Conservation (phyloP, 2,888 invertebrate species). For the Criorhina ranunculi region DNA sequence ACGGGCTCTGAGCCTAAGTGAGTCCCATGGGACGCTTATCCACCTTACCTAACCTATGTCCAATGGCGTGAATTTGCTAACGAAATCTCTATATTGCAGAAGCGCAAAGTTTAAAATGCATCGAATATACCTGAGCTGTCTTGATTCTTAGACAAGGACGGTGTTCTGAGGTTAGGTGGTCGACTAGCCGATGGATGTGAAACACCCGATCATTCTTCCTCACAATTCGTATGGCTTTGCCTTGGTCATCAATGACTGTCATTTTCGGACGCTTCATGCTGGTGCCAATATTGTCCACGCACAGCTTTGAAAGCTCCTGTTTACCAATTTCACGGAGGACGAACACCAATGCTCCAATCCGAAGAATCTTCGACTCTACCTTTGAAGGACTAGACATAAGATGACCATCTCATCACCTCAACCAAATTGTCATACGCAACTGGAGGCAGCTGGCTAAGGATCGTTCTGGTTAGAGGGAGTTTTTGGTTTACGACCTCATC, state of each 20-base stretch:
- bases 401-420: no score
- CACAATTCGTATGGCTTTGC: neutral
- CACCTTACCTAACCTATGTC: no score
- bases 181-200: neutral
- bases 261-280: constrained; percentile 10
- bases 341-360: no score
- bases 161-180: neutral
- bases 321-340: no score
- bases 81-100: constrained; percentile 31
- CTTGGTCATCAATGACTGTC: constrained; percentile 3
- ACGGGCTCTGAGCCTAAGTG: no score
- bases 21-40: no score
- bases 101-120: neutral
- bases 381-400: no score
- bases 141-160: neutral
- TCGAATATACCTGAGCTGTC: constrained; percentile 18
- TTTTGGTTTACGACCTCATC: no score
- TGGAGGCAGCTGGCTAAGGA: no score
- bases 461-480: no score
- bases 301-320: constrained; percentile 29
- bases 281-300: neutral
- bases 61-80: constrained; percentile 12
- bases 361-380: no score
- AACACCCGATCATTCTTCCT: constrained; percentile 29
- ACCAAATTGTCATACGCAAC: no score